These are phyloP conservation scores for Oxyura jamaicensis DNA, from an alignment of 2,113 vertebrate genomes.

Conservation along the genomic window DNA sequence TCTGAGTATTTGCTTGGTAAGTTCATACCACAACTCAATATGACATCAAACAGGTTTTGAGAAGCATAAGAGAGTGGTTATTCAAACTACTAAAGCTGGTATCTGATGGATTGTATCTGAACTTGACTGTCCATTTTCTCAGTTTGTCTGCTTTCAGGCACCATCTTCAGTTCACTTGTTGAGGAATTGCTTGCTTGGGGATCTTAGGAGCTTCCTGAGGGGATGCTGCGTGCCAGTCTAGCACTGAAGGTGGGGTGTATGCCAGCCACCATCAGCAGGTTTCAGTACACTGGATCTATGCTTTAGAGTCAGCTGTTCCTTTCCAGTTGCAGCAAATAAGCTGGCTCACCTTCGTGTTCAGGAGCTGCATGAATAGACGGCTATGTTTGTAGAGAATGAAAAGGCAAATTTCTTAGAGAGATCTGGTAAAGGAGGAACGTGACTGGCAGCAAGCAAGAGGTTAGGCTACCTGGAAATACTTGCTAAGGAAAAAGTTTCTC, in stretches of 20 bases:
- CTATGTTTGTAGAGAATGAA: not conserved
- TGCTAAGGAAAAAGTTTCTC: not conserved
- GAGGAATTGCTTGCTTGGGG: not conserved
- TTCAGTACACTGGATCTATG: not conserved
- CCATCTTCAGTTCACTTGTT: not conserved
- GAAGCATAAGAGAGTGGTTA: not conserved
- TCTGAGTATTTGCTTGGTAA: not conserved
- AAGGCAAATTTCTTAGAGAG: not conserved
- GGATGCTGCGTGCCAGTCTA: not conserved
- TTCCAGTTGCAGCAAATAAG: not conserved
- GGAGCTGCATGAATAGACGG: not conserved
- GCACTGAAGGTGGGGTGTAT: not conserved
- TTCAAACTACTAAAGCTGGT: not conserved
- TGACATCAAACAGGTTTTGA: not conserved
- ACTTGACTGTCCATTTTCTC: not conserved
- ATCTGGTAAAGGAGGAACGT: not conserved
- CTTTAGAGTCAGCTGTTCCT: not conserved
- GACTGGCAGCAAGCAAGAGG: not conserved
- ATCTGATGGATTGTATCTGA: rapidly evolving
- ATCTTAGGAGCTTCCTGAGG: not conserved
- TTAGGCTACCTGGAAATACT: not conserved
- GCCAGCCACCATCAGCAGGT: not conserved
- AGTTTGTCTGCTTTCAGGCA: not conserved
- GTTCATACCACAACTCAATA: not conserved
- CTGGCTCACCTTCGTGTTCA: not conserved